Evolutionary conservation across 2,797 vertebrate genomes (phyloP).

Genomic region (Cossypha dichroa): DNA sequence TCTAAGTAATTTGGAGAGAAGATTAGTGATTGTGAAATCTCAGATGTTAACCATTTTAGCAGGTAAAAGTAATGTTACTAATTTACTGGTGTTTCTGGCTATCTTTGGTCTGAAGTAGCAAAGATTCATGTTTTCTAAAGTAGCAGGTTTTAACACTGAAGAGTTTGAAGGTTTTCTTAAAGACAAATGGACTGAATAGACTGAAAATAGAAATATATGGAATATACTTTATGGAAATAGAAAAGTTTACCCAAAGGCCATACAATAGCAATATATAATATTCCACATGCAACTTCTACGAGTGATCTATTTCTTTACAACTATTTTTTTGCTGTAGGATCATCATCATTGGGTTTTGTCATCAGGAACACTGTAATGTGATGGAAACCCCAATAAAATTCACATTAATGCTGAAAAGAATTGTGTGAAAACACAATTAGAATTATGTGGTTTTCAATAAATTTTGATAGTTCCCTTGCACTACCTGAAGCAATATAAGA

Average conservation of each 20-base stretch:
- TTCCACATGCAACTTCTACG: not conserved
- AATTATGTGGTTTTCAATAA: not conserved
- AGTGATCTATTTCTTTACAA: not conserved
- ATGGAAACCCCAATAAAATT: not conserved
- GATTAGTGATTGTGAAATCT: not conserved
- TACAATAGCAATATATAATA: not conserved
- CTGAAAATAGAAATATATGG: no score
- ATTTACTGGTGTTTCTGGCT: not conserved
- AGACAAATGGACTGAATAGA: not conserved
- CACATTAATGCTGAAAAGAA: not conserved
- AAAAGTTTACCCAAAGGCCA: not conserved
- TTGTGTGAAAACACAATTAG: not conserved
- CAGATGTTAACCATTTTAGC: not conserved
- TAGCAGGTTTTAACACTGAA: accelerated
- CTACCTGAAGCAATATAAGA: not conserved
- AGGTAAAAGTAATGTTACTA: not conserved
- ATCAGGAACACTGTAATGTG: not conserved
- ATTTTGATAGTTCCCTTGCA: not conserved
- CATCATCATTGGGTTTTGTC: not conserved
- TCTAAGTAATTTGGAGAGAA: not conserved
- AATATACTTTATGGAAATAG: no score
- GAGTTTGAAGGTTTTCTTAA: not conserved
- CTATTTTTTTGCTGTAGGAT: not conserved
- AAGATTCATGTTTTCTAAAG: not conserved
- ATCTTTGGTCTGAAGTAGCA: not conserved